Evolutionary conservation across 2,113 vertebrate species (phyloP), one percentile per base, ranked within the genome.

Genomic region (Anser cygnoides): DNA sequence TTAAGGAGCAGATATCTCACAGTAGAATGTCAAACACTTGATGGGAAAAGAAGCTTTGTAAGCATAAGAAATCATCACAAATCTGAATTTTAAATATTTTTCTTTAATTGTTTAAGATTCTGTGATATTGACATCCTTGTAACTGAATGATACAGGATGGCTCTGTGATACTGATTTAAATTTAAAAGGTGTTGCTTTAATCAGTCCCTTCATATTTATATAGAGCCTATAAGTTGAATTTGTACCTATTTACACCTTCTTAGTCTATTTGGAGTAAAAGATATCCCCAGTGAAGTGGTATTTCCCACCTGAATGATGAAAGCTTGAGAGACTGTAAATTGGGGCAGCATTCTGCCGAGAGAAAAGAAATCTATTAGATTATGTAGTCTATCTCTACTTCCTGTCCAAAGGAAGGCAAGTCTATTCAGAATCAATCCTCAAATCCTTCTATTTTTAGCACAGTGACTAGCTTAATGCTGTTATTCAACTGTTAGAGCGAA

Each of bases 361-460:
- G 61, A 93, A 63, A 89, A 50, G 21, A 92, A 88, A 87, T 90
- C 43, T 94, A 26, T 76, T 77, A 62, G 73, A 67, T 90, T 88
- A 84, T 62, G 11, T 59, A 86, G 31, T 92, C 73, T 49, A 33
- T 71, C 35, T 87, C 63, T 86, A 63, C 78, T 81, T 92, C 57
- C 41, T 66, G 46, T 86, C 81, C 67, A 73, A 93, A 94, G 87
- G 23, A 90, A 82, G 74, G 17, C 54, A 84, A 49, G 31, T 61
- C 68, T 91, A 66, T 87, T 85, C 62, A 90, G 59, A 93, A 92
- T 85, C 65, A 90, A 35, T 94, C 95, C 92, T 59, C 55, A 97
- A 81, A 62, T 95, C 67, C 68, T 82, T 58, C 71, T 93, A 71
- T 78, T 78, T 94, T 94, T 95, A 93, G 61, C 62, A 68, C 55